These are phyloP conservation scores for Dicentrarchus labrax DNA, from an alignment of 2,113 vertebrate genomes.

Conservation along the genomic window DNA sequence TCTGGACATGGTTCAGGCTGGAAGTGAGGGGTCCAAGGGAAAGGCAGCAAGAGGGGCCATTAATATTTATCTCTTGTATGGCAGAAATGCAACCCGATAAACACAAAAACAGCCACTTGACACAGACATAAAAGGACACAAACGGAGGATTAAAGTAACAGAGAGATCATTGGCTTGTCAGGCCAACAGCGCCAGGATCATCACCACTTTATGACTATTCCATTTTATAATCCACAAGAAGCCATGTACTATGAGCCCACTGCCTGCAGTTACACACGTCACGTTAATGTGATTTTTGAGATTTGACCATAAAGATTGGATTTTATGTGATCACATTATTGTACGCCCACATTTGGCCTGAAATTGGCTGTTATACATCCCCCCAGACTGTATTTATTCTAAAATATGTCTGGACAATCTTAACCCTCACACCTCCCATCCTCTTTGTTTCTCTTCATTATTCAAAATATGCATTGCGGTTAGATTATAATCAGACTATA, in stretches of 20 bases:
- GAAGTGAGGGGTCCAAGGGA: conserved; percentile 26
- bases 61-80: conserved; percentile 47
- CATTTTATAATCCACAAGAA: conserved; percentile 23
- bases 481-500: conserved; percentile 31
- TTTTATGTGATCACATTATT: conserved; percentile 67
- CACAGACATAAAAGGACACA: neutral
- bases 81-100: conserved; percentile 41
- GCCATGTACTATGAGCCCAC: neutral
- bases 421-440: conserved; percentile 39
- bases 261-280: conserved; percentile 39
- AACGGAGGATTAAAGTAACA: neutral
- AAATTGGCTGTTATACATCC: conserved; percentile 40
- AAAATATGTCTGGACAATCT: conserved; percentile 52
- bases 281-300: conserved; percentile 54
- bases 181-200: neutral
- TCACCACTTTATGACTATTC: conserved; percentile 21
- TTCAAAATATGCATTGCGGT: conserved; percentile 29
- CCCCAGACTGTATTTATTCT: conserved; percentile 59
- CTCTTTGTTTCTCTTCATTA: conserved; percentile 40
- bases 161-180: neutral
- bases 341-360: conserved; percentile 51
- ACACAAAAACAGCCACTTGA: conserved; percentile 43
- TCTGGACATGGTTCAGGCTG: conserved; percentile 55
- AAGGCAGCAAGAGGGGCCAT: conserved; percentile 23
- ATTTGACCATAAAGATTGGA: conserved; percentile 62